These are phyloP conservation scores for Cinclus mexicanus DNA, from an alignment of 2,113 vertebrate species.

Conservation along the genomic window DNA sequence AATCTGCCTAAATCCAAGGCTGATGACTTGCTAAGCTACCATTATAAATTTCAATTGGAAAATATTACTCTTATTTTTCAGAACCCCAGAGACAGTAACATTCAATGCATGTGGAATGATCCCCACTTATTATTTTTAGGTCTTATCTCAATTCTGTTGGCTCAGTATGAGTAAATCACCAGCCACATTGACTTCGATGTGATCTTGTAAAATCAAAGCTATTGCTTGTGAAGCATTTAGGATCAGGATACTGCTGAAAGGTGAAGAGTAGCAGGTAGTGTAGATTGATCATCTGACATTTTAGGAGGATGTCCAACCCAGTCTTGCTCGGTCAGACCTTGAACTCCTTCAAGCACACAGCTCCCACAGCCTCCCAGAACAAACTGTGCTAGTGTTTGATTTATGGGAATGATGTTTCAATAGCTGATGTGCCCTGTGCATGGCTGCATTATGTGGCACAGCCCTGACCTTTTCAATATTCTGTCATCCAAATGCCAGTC, in stretches of 20 bases:
- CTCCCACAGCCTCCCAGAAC: not conserved
- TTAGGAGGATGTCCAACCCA: not conserved
- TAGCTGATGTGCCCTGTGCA: not conserved
- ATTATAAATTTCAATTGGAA: not conserved
- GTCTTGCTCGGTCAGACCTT: not conserved
- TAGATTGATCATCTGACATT: not conserved
- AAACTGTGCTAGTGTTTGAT: not conserved
- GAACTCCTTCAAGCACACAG: not conserved
- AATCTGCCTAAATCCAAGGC: not conserved
- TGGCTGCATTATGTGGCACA: not conserved
- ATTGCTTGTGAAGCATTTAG: not conserved
- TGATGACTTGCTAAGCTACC: not conserved
- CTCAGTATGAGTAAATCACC: not conserved
- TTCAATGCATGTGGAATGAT: not conserved
- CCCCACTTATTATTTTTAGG: not conserved
- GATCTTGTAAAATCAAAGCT: not conserved
- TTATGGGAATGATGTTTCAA: conserved; percentile 12
- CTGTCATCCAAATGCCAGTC: not conserved
- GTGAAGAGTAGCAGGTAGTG: not conserved
- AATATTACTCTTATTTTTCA: not conserved
- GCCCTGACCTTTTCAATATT: conserved; percentile 42
- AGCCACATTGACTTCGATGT: not conserved
- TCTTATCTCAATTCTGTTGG: not conserved
- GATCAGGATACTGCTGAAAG: not conserved
- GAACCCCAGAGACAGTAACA: not conserved